phyloP scores from a whole-genome alignment of 1,140 invertebrate species.

The Apis laboriosa region DNA sequence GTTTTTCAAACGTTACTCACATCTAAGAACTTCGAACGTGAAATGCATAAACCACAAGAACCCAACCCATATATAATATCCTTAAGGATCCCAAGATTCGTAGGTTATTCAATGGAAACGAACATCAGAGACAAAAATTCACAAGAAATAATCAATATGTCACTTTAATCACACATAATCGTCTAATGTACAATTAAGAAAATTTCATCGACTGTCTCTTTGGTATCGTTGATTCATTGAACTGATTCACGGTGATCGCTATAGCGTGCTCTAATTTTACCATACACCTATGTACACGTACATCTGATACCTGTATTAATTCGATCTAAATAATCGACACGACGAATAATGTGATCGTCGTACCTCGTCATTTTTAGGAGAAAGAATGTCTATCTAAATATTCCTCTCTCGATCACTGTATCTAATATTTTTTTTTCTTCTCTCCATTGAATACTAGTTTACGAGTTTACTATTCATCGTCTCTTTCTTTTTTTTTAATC shows the following conservation, averaged over 20 bases:
- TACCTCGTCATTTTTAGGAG: background rate
- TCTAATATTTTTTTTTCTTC: background rate
- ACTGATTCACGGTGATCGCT: conserved; percentile 62
- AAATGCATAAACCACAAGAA: background rate
- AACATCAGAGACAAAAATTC: conserved; percentile 3
- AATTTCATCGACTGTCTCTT: conserved; percentile 50
- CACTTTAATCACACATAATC: conserved; percentile 39
- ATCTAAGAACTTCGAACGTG: background rate
- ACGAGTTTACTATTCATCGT: background rate
- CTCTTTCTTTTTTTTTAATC: background rate
- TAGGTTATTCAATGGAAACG: background rate
- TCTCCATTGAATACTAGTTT: background rate
- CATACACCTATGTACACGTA: conserved; percentile 53
- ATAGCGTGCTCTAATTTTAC: conserved; percentile 11
- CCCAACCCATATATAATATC: too few relatives aligned
- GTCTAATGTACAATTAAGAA: conserved; percentile 58
- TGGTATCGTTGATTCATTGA: conserved; percentile 56
- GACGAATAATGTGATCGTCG: conserved; percentile 16
- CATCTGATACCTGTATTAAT: conserved; percentile 38
- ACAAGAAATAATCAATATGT: conserved; percentile 3
- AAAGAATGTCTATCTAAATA: background rate
- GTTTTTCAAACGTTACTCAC: too few relatives aligned
- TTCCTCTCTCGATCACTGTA: background rate
- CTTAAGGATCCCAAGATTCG: background rate
- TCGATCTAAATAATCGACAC: conserved; percentile 33